Base-by-base conservation (phyloP, 2,797 vertebrate species). In the Manis javanica region DNA sequence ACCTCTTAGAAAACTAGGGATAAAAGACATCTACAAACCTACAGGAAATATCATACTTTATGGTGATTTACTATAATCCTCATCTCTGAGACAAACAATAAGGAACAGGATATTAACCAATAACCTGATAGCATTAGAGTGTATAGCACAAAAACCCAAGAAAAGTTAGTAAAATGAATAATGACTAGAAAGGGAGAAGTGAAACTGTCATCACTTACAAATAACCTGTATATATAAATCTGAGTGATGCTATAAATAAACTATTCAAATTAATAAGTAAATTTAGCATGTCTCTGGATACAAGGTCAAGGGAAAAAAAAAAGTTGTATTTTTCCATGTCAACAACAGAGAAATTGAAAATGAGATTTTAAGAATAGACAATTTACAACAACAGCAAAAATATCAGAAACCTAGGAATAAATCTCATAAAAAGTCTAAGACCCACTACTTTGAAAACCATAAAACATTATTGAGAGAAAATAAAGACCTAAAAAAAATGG, bases 191-290 rank as follows among this genome's bases (percentile, higher is more conserved):
- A 89, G n/a, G 15, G 51, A 95, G 13, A 92, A 78, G 53, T 72
- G 90, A 94, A 93, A 83, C 23, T 49, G 37, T 29, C 51, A 83
- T 74, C 49, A 93, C 37, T 89, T 46, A 86, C 14, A 95, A 66
- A 72, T 26, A 83, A 69, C 49, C 15, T 87, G 15, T 24, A 31
- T 29, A 71, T 12, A 29, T 77, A 82, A 10, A 64, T 31, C n/a
- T 26, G 53, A 92, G 37, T 75, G 23, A 84, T 23, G 29, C 66
- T 53, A 61, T 5, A 88, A 57, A 79, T 87, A 79, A 90, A 69
- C 13, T 75, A 79, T 57, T 75, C 29, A 84, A 94, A 84, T 92
- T 84, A 59, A 23, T 72, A 91, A 87, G 53, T 63, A 90, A 37
- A 83, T 39, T 82, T 63, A 53, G 46, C 64, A 87, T 21, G 49